These are phyloP conservation scores for Crotalus tigris DNA, from an alignment of 2,113 vertebrate genomes.

Conservation along the genomic window DNA sequence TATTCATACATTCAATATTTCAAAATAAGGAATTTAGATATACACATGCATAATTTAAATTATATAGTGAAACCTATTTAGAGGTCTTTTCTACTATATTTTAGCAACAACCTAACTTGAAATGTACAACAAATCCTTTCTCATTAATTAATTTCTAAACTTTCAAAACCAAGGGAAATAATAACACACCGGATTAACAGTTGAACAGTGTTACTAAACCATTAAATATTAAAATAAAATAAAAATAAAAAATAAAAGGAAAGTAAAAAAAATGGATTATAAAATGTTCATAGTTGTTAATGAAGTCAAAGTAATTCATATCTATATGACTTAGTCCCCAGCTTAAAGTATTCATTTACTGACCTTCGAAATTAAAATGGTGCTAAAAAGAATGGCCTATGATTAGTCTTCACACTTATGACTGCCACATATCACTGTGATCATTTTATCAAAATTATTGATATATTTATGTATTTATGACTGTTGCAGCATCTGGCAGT, in stretches of 20 bases:
- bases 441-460: background rate
- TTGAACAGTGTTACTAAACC: background rate
- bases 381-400: background rate
- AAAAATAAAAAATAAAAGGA: conserved; percentile 19
- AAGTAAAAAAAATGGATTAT: conserved; percentile 24
- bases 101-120: conserved; percentile 64
- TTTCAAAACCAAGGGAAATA: conserved; percentile 1
- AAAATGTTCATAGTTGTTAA: background rate
- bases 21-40: conserved; percentile 75
- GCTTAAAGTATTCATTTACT: background rate
- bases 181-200: background rate
- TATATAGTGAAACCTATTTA: conserved; percentile 73
- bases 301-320: background rate
- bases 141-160: conserved; percentile 58
- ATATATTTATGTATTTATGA: background rate
- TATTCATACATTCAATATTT: conserved; percentile 76
- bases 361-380: background rate
- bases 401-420: background rate
- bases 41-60: conserved; percentile 74
- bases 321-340: background rate
- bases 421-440: background rate
- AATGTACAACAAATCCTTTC: conserved; percentile 57
- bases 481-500: background rate
- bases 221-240: too few species aligned
- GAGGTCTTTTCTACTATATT: conserved; percentile 71